Evolutionary conservation across 2,888 invertebrate genomes (phyloP), one percentile per base, ranked within the genome.

Genomic region (Sarcophaga subvicina): DNA sequence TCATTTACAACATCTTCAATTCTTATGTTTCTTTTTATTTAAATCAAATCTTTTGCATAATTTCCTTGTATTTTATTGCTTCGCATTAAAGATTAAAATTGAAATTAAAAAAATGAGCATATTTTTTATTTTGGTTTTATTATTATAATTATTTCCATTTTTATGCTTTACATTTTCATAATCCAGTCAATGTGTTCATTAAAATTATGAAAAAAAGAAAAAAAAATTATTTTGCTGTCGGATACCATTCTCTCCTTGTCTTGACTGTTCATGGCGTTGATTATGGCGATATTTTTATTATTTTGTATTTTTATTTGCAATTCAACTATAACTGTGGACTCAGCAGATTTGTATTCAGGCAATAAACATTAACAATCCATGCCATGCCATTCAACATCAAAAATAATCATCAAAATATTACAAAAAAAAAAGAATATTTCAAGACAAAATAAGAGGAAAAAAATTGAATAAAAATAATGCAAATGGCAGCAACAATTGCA

Each of bases 401-500:
- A 71, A 76, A 75, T 79, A 75, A 80, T 70, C 45, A 79, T 76
- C 70, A 59, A 71, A 76, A 76, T 54, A 54, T 59, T 49, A 11
- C 47, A 4, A 45, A 37, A 67, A n/a, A 17, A 63, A 63, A 76
- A 27, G 27, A 27, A 4, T 27, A 27, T 49, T 27, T 72, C 10
- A 67, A 64, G 20, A 14, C 10, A 49, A 49, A 81, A 67, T 17
- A 76, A 75, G 8, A 37, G 22, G 5, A 49, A 62, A 82, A 83
- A 78, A 22, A 54, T 54, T 12, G 17, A 54, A 54, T 14, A 54
- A 54, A 54, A 54, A 54, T 54, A 14, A n/a, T 71, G 83, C 73
- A 69, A 83, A 72, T 83, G 80, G 49, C 84, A 76, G 80, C 83
- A 83, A 67, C 72, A 79, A 79, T 66, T 84, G 72, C 86, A 77